Percentiles rank a stretch among this genome's conserved stretches.
These are phyloP conservation scores for Orientallactaga bullata DNA, from an alignment of 2,113 vertebrate species.

Conservation along the genomic window DNA sequence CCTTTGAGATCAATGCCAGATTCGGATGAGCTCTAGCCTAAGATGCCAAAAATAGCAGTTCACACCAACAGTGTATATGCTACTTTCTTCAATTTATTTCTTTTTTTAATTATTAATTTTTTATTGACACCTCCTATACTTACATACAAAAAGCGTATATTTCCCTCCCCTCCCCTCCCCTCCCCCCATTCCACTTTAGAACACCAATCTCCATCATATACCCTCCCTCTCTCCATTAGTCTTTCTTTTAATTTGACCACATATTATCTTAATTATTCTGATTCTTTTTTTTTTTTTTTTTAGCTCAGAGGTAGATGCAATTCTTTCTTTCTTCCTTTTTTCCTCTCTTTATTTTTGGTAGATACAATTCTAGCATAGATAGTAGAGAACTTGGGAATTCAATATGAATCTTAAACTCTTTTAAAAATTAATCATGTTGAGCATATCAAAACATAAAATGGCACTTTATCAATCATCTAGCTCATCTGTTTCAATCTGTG, in stretches of 20 bases:
- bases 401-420: neutral
- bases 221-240: too few species aligned
- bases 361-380: neutral
- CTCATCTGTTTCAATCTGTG: neutral
- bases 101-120: too few species aligned
- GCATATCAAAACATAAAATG: neutral
- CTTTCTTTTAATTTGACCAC: too few species aligned
- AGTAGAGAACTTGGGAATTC: slow-evolving; percentile 25
- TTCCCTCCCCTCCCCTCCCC: too few species aligned
- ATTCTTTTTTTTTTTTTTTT: slow-evolving; percentile 36
- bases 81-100: slow-evolving; percentile 21
- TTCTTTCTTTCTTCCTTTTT: neutral
- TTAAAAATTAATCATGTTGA: neutral
- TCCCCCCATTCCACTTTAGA: too few species aligned
- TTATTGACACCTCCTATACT: too few species aligned
- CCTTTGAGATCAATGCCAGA: neutral
- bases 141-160: too few species aligned
- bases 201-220: too few species aligned
- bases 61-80: neutral
- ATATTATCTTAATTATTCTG: slow-evolving; percentile 30
- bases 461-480: neutral
- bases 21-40: slow-evolving; percentile 21
- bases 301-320: neutral
- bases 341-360: slow-evolving; percentile 8
- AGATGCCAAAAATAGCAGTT: neutral